These are phyloP conservation scores for Cephalopachus bancanus DNA, from an alignment of 2,797 vertebrate genomes.

Conservation along the genomic window DNA sequence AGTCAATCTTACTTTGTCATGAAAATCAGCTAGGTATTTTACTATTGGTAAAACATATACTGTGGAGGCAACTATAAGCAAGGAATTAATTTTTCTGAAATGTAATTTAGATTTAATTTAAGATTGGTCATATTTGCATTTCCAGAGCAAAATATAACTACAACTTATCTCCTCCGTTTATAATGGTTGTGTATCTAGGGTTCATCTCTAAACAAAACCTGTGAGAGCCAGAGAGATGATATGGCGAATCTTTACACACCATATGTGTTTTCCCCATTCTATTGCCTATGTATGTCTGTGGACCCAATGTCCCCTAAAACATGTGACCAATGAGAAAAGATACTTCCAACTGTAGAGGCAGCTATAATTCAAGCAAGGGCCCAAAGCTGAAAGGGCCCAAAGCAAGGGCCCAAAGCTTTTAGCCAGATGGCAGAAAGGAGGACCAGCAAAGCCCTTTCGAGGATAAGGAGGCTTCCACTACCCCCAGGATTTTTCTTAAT, in stretches of 20 bases:
- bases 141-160: not conserved
- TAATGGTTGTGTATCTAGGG: not conserved
- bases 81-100: not conserved
- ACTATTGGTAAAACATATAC: not conserved
- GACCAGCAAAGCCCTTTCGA: fast-evolving
- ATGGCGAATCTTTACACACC: not conserved
- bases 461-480: not conserved
- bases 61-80: not conserved
- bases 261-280: not conserved
- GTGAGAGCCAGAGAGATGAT: not conserved
- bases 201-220: not conserved
- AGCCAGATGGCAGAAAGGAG: not conserved
- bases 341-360: not conserved
- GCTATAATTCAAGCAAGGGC: not conserved
- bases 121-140: not conserved
- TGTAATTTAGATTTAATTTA: not conserved
- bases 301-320: not conserved
- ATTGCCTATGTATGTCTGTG: not conserved
- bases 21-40: not conserved
- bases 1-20: not conserved
- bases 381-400: not conserved
- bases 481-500: not conserved
- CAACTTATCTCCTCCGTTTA: not conserved
- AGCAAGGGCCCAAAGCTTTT: no score
- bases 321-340: not conserved